These are phyloP conservation scores for Percina caprodes DNA, from an alignment of 2,113 vertebrate species.

Conservation along the genomic window DNA sequence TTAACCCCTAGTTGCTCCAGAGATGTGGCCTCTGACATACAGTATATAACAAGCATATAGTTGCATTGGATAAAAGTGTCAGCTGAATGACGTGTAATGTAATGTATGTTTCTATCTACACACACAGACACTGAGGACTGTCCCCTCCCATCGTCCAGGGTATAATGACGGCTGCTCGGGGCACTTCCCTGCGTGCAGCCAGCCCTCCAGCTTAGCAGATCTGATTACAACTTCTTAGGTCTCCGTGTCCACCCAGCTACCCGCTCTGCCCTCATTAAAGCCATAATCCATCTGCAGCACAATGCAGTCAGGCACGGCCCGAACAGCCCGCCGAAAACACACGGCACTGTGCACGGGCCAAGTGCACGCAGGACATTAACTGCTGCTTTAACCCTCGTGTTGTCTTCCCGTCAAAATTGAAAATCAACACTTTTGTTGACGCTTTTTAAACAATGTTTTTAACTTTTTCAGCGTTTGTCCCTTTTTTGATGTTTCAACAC, in stretches of 20 bases:
- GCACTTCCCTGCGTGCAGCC: constrained; percentile 53
- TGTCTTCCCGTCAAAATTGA: too few relatives aligned
- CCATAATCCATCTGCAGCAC: constrained; percentile 70
- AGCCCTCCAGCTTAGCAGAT: constrained; percentile 66
- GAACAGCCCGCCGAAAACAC: neutral
- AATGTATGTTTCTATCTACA: neutral
- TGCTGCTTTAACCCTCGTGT: too few relatives aligned
- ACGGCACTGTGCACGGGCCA: constrained; percentile 17
- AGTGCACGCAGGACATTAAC: constrained; percentile 32
- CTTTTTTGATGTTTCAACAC: too few relatives aligned
- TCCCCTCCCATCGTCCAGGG: constrained; percentile 20
- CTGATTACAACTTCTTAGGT: constrained; percentile 76
- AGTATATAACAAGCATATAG: too few relatives aligned
- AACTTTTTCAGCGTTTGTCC: too few relatives aligned
- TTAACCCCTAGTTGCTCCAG: too few relatives aligned
- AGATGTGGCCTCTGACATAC: too few relatives aligned
- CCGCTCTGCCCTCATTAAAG: constrained; percentile 60
- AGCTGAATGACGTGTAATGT: too few relatives aligned
- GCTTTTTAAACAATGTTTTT: too few relatives aligned
- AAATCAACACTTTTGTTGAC: too few relatives aligned
- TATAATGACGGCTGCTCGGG: constrained; percentile 24
- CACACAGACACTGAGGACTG: neutral
- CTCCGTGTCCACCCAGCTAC: constrained; percentile 55
- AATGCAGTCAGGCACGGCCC: constrained; percentile 32
- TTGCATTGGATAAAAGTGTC: too few relatives aligned